Evolutionary conservation across 37 sponge, comb jelly and placozoan genomes (phyloP).

Genomic region (Mnemiopsis leidyi): DNA sequence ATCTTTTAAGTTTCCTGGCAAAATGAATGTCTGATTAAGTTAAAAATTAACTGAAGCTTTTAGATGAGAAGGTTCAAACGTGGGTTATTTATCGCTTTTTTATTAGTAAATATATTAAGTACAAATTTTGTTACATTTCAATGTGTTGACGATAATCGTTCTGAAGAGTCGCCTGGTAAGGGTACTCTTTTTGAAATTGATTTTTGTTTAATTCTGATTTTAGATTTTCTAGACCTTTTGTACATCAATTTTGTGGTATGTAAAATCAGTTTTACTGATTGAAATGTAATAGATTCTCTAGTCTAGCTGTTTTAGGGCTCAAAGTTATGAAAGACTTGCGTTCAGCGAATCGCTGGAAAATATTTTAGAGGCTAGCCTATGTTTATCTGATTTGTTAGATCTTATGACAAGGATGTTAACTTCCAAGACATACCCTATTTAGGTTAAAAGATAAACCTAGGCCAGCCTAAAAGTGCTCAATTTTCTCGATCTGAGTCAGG

Average conservation of each 20-base stretch:
- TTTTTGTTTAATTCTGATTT: constrained; percentile 8
- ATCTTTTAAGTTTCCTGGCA: no score
- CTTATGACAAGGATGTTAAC: no score
- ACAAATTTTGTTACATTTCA: neutral
- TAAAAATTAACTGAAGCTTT: neutral
- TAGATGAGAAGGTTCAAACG: neutral
- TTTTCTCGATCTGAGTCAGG: neutral
- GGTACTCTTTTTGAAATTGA: neutral
- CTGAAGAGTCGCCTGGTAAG: neutral
- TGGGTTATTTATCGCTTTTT: neutral
- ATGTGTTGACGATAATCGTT: neutral
- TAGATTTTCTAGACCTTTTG: constrained; percentile 55
- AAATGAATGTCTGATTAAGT: no score
- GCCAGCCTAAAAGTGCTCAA: neutral
- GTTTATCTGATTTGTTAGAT: no score
- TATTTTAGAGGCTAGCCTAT: no score
- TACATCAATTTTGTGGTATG: neutral
- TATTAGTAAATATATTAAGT: neutral
- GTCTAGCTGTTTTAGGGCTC: no score
- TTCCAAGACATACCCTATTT: no score
- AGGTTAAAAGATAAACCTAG: neutral
- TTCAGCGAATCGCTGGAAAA: no score
- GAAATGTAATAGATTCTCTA: no score
- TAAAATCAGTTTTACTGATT: neutral
- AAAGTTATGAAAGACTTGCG: no score